Evolutionary conservation across 2,888 invertebrate species (phyloP), one percentile per base, ranked within the genome.

Genomic region (Caenorhabditis drosophilae): DNA sequence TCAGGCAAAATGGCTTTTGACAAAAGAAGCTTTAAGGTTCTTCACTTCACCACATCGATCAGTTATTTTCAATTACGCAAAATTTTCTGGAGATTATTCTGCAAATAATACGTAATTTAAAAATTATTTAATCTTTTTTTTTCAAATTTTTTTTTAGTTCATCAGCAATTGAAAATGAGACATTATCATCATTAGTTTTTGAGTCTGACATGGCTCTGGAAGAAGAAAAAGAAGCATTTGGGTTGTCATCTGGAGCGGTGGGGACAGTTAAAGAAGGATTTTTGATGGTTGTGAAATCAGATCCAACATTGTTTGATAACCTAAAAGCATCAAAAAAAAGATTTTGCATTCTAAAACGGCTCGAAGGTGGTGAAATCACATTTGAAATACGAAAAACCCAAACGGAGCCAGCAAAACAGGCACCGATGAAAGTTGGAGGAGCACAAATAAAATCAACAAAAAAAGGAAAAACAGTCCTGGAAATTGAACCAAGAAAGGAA

Each of bases 51-150:
- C 91, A 83, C 93, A 93, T 90, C 90, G 91, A 86, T 88, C 92
- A 67, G 89, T 96, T 67, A 90, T 92, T 84, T 95, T 91, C 85
- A 95, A 94, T 85, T 95, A 94, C 84, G 89, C 88, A 82, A 89
- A 89, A 45, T 96, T 93, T 84, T 90, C 92, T 16, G 92, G 92
- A 57, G 90, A 90, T 72, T 94, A 92, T 85, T 73, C 66, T 7
- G 58, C 58, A 6, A 56, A 49, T 38, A 56, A 60, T 46, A 51
- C 49, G 56, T 63, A 27, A n/a, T n/a, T n/a, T n/a, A n/a, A 36
- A 53, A 3, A 18, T 42, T 52, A 35, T 27, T 25, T 49, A 22
- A 38, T 27, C n/a, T 36, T 47, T 52, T 44, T 52, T 36, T 12
- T 16, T 20, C 16, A 40, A 40, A 40, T 40, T 31, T 31, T 36